Base-by-base conservation (phyloP, 2,888 invertebrate species). In the Oscheius sp. region DNA sequence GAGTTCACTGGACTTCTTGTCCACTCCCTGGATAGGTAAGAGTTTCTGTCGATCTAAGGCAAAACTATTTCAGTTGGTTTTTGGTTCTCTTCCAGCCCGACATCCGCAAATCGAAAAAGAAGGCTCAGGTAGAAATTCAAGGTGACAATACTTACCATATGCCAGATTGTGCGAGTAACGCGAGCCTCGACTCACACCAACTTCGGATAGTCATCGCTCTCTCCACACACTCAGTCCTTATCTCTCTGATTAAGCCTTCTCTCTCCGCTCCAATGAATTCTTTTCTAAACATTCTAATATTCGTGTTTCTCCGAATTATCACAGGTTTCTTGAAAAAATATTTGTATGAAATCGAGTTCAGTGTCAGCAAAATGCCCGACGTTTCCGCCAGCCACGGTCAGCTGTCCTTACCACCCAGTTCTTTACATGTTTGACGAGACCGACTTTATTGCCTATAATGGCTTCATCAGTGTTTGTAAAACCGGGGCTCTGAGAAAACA, bases 371-470 rank as follows among this genome's bases (percentile, higher is more conserved):
- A 35, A 2, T 60, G 60, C 10, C 60, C 60, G 2, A 7, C 35
- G 2, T 42, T 10, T 4, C 13, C 60, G 2, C 5, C 29, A 29
- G 21, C 63, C 21, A 47, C 47, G 33, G 33, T 63, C 21, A 63
- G 47, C 21, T 63, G 63, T 63, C 47, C 50, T 32, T 10, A 63
- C 2, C 63, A 48, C 2, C 63, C 63, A n/a, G 32, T 48, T 11
- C 29, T 63, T 7, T 63, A 63, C 48, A 37, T 63, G 5, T 48
- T 63, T 29, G 63, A 63, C 50, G 63, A 63, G 48, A 63, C 63
- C 1, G 29, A n/a, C 21, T 63, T 21, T 32, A 11, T 63, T 21
- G 63, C 48, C 2, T 13, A n/a, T 4, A n/a, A 63, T 47, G 63
- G 63, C 5, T 63, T 63, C 11, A 13, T 13, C 5, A 63, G 63